Percentiles rank a stretch among this genome's conserved stretches.
Evolutionary conservation across 2,888 invertebrate genomes (phyloP).

Genomic region (Eueremaeus valkanovi): DNA sequence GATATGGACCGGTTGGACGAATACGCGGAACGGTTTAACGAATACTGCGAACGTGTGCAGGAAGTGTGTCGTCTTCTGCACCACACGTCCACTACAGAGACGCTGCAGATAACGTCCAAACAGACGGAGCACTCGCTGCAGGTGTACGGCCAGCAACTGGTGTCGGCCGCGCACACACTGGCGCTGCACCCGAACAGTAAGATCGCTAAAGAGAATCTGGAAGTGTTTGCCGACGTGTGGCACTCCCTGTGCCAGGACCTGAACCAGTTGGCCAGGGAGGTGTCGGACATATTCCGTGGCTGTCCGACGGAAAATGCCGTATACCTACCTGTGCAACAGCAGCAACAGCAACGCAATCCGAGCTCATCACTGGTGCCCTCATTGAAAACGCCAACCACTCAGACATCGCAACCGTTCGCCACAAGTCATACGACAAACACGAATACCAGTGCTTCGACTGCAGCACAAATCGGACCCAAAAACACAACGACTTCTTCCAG

Average conservation of each 20-base stretch:
- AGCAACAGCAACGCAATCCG: neutral
- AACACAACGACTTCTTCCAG: neutral
- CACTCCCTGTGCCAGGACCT: conserved; percentile 87
- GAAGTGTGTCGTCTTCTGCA: conserved; percentile 95
- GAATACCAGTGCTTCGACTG: neutral
- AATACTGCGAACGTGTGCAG: conserved; percentile 95
- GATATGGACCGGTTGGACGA: conserved; percentile 87
- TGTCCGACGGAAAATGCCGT: neutral
- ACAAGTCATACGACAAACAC: neutral
- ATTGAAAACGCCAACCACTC: neutral
- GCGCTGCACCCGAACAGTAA: conserved; percentile 87
- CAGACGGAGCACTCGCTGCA: conserved; percentile 92
- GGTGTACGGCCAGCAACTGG: conserved; percentile 89
- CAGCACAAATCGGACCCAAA: neutral
- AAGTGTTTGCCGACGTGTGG: conserved; percentile 89
- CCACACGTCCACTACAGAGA: conserved; percentile 90
- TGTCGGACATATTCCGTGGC: conserved; percentile 39
- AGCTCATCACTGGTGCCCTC: neutral
- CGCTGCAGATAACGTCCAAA: conserved; percentile 89
- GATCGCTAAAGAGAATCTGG: conserved; percentile 69
- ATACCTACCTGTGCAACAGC: too few species aligned
- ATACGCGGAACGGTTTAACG: conserved; percentile 88
- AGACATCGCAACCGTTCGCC: conserved; percentile 7
- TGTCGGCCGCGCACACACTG: conserved; percentile 87
- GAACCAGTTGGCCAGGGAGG: conserved; percentile 51